Evolutionary conservation across 2,888 invertebrate genomes (phyloP).

Genomic region (Pammene aurita): DNA sequence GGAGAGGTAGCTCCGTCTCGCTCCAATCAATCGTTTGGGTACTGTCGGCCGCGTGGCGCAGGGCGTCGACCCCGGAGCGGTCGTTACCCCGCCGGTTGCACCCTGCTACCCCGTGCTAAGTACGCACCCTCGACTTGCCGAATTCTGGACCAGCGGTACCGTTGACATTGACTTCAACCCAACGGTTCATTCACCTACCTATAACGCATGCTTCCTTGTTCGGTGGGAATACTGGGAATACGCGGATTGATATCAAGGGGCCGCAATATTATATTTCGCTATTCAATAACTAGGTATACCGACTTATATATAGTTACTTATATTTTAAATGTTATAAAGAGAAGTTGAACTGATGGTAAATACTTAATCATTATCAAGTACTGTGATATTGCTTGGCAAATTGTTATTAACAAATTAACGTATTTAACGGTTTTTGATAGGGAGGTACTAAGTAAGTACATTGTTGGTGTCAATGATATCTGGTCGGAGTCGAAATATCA

Average conservation of each 20-base stretch:
- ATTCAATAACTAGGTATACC: constrained; percentile 5
- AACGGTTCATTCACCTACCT: constrained; percentile 69
- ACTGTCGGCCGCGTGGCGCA: constrained; percentile 78
- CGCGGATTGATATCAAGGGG: constrained; percentile 53
- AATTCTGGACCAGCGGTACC: constrained; percentile 72
- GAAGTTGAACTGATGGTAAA: no score
- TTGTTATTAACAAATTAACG: neutral
- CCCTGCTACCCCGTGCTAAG: constrained; percentile 77
- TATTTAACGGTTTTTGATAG: neutral
- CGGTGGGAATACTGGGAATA: constrained; percentile 16
- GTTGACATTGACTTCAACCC: constrained; percentile 77
- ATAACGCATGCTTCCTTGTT: constrained; percentile 55
- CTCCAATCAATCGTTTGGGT: constrained; percentile 80
- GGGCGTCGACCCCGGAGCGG: constrained; percentile 78
- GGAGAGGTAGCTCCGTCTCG: constrained; percentile 67
- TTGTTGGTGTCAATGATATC: neutral
- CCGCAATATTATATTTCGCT: neutral
- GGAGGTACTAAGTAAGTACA: neutral
- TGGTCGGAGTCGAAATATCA: neutral
- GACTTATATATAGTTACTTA: neutral
- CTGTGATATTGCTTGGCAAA: no score
- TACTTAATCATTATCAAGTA: no score
- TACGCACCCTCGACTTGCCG: constrained; percentile 77
- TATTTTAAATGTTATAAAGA: no score
- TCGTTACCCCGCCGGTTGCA: constrained; percentile 80